Evolutionary conservation across 1,140 invertebrate genomes (phyloP).

Genomic region (Rhopalosiphum maidis): DNA sequence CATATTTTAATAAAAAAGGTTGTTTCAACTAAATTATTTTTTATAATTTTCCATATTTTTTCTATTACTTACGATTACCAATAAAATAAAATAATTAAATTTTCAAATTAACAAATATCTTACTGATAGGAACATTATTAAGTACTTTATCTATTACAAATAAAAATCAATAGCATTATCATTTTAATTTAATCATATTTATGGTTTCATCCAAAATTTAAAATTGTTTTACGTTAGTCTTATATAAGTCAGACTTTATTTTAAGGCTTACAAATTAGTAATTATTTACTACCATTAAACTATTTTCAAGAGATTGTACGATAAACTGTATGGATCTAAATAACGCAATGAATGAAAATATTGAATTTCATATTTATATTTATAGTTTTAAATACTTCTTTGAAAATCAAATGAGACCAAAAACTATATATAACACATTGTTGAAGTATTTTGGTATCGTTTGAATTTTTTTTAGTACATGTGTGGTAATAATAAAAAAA

Average conservation of each 20-base stretch:
- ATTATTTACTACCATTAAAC: neutral
- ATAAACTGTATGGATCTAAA: neutral
- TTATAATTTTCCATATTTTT: neutral
- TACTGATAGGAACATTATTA: neutral
- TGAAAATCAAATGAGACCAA: neutral
- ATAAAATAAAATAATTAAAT: neutral
- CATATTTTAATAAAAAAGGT: too few species aligned
- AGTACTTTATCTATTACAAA: neutral
- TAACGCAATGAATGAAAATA: neutral
- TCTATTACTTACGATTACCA: neutral
- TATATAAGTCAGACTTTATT: neutral
- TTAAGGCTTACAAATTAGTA: too few species aligned
- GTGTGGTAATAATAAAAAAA: neutral
- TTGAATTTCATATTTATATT: neutral
- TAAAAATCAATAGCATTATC: neutral
- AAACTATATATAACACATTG: neutral
- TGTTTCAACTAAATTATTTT: neutral
- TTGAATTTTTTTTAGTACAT: neutral
- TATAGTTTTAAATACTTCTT: neutral
- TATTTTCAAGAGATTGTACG: neutral
- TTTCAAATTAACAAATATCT: neutral
- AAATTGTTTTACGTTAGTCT: neutral
- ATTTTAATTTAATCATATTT: neutral
- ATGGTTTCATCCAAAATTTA: neutral
- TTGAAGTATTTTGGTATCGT: neutral